Evolutionary conservation across 2,888 invertebrate species (phyloP).

Genomic region (Cyclophora albipunctata): DNA sequence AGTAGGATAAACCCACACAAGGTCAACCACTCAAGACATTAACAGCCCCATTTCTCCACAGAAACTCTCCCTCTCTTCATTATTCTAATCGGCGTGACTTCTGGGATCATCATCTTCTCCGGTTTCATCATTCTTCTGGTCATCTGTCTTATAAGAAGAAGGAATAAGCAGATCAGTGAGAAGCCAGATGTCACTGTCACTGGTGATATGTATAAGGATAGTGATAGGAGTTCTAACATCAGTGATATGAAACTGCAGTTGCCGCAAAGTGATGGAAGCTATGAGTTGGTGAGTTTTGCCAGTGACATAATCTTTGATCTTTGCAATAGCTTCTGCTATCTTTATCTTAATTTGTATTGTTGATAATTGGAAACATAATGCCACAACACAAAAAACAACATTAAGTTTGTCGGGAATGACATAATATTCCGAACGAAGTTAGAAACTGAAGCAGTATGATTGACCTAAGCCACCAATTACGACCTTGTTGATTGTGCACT

Average conservation of each 20-base stretch:
- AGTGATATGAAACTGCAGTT: conserved; percentile 93
- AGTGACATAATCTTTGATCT: too few relatives aligned
- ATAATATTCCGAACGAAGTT: too few relatives aligned
- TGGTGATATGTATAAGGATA: conserved; percentile 78
- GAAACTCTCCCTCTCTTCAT: conserved; percentile 86
- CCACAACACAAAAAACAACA: too few relatives aligned
- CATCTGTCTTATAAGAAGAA: conserved; percentile 81
- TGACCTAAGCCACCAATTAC: too few relatives aligned
- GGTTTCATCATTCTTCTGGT: conserved; percentile 88
- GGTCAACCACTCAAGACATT: too few relatives aligned
- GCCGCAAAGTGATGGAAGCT: conserved; percentile 86
- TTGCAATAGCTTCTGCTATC: too few relatives aligned
- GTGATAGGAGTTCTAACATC: conserved; percentile 93
- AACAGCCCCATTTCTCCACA: conserved; percentile 36
- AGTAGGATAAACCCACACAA: too few relatives aligned
- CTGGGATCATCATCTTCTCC: conserved; percentile 88
- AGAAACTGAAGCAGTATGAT: too few relatives aligned
- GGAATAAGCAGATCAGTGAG: conserved; percentile 72
- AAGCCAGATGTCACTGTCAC: conserved; percentile 76
- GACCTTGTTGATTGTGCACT: too few relatives aligned
- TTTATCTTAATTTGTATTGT: too few relatives aligned
- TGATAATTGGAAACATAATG: too few relatives aligned
- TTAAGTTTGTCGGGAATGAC: too few relatives aligned
- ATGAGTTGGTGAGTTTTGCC: conserved; percentile 77
- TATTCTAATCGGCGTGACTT: conserved; percentile 88